These are phyloP conservation scores for Xestia sexstrigata DNA, from an alignment of 2,888 invertebrate genomes.

Conservation along the genomic window DNA sequence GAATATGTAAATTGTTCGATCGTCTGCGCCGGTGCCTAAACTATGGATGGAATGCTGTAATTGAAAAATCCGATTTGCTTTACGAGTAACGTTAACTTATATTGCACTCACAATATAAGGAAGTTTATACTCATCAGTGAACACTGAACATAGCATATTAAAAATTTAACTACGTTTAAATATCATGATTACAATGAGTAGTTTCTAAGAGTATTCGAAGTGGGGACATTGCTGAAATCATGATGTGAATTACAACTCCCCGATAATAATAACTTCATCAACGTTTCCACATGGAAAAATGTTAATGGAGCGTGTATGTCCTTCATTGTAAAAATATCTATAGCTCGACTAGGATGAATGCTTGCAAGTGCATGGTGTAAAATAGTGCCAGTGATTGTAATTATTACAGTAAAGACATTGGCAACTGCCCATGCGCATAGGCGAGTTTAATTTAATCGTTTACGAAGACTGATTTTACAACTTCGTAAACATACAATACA, in stretches of 20 bases:
- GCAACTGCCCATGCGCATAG: slow-evolving; percentile 24
- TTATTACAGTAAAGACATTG: slow-evolving; percentile 25
- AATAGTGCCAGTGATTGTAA: slow-evolving; percentile 31
- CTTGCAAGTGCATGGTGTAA: slow-evolving; percentile 30
- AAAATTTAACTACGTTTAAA: slow-evolving; percentile 56
- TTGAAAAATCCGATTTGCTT: slow-evolving; percentile 65
- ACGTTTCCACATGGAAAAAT: slow-evolving; percentile 39
- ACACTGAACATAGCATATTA: slow-evolving; percentile 44
- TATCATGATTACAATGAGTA: slow-evolving; percentile 70
- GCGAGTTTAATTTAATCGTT: slow-evolving; percentile 11
- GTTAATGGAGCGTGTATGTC: slow-evolving; percentile 39
- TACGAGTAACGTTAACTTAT: slow-evolving; percentile 72
- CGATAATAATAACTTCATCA: slow-evolving; percentile 40
- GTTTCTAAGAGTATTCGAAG: slow-evolving; percentile 61
- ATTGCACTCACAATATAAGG: slow-evolving; percentile 74
- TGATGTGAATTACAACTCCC: slow-evolving; percentile 32
- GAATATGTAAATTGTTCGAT: slow-evolving; percentile 56
- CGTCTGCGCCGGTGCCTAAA: slow-evolving; percentile 60
- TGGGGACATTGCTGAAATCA: slow-evolving; percentile 39
- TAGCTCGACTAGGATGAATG: slow-evolving; percentile 36
- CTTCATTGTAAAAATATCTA: slow-evolving; percentile 24
- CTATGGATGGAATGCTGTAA: slow-evolving; percentile 81
- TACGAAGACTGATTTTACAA: neutral
- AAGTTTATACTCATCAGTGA: slow-evolving; percentile 64
- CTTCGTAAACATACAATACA: slow-evolving; percentile 18